Base-by-base conservation (phyloP, 2,888 invertebrate species). In the Sympetrum striolatum region DNA sequence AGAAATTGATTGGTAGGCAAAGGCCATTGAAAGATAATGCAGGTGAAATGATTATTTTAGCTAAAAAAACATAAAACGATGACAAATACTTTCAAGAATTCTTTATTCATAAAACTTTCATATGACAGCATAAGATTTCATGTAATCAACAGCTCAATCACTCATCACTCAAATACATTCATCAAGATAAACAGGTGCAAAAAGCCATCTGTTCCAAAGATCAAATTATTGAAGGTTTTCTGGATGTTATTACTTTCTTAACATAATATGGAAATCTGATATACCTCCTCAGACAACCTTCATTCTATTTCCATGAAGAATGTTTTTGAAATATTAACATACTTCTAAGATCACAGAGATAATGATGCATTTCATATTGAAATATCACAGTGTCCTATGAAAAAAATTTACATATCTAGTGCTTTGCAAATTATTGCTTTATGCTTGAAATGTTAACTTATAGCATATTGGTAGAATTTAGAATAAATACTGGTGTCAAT, bases 331-430 rank as follows among this genome's bases (percentile, higher is more conserved):
- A 35, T 18, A 60, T 18, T 86, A 37, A 86, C 31, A 58, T 22
- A 35, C 15, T 58, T 86, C 58, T 86, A 60, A 37, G 25, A 86
- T 86, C 86, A 86, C 86, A 86, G 86, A 35, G 48, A n/a, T 25
- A 64, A 64, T 31, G 60, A 35, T 25, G 31, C 22, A 86, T 86
- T 86, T 86, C 37, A 31, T 64, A 58, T 37, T 37, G 37, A 37
- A 64, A 37, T 86, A 86, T 86, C 86, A 86, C 86, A 86, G 86
- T 86, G 48, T 86, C 86, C 86, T 86, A 86, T 86, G 86, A 64
- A 37, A 58, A 37, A 58, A 58, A 14, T 18, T 22, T 31, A 37
- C 22, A 37, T 60, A 60, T 60, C 53, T 53, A 60, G 86, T 86
- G 86, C 60, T 86, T 64, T 37, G 37, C 35, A 39, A 64, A 60